These are phyloP conservation scores for Oryctes rhinoceros DNA, from an alignment of 1,140 invertebrate species.

Conservation along the genomic window DNA sequence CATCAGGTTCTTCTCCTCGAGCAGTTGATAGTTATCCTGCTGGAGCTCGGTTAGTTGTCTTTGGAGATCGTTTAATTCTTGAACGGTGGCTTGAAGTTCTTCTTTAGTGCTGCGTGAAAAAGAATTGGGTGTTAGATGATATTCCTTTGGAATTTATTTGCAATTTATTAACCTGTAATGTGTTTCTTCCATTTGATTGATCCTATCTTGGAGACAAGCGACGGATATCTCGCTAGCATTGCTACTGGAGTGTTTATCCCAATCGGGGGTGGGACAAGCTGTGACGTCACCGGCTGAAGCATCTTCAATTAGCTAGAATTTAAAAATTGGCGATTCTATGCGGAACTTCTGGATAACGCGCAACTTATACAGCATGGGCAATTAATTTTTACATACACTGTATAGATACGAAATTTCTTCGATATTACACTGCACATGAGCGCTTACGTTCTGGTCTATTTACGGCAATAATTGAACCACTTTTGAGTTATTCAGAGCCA, in stretches of 20 bases:
- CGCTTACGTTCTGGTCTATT: too few relatives aligned
- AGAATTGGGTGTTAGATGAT: constrained; percentile 10
- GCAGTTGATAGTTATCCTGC: constrained; percentile 84
- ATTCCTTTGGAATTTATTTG: neutral
- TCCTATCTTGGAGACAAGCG: constrained; percentile 90
- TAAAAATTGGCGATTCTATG: neutral
- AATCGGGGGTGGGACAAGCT: constrained; percentile 77
- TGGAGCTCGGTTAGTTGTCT: constrained; percentile 86
- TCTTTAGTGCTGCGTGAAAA: constrained; percentile 75
- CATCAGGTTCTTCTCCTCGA: constrained; percentile 87
- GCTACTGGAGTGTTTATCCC: constrained; percentile 87
- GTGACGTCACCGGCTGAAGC: constrained; percentile 65
- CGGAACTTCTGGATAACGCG: too few relatives aligned
- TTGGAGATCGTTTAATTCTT: constrained; percentile 90
- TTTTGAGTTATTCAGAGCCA: too few relatives aligned
- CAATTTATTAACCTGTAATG: constrained; percentile 71
- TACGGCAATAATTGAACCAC: too few relatives aligned
- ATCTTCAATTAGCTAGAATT: constrained; percentile 58
- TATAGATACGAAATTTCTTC: neutral
- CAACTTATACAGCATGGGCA: neutral
- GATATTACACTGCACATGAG: too few relatives aligned
- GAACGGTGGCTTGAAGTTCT: constrained; percentile 92
- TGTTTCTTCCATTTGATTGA: constrained; percentile 72
- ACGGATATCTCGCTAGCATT: constrained; percentile 90
- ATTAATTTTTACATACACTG: neutral